A percentile compares a stretch with the other conserved stretches of the same genome.
Conservation (phyloP, 2,113 vertebrate genomes). For the Cheilinus undulatus region DNA sequence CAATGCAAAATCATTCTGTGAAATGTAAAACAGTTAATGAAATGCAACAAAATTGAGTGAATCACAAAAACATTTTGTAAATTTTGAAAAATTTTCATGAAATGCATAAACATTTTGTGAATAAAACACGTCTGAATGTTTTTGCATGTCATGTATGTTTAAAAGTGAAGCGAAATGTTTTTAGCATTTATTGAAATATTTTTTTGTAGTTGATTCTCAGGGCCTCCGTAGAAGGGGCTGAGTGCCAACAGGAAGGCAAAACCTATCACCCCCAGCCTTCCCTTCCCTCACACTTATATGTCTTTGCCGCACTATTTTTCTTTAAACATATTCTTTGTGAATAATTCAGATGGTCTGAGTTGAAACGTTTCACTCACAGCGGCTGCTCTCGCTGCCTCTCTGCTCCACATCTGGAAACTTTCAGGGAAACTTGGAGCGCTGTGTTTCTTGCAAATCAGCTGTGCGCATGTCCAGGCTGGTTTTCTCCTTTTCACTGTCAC, state of each 20-base stretch:
- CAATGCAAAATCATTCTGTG: too few species aligned
- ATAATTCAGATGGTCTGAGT: background rate
- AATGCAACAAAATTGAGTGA: too few species aligned
- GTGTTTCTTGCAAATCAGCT: constrained; percentile 65
- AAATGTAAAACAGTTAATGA: too few species aligned
- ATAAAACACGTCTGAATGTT: too few species aligned
- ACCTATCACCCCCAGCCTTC: background rate
- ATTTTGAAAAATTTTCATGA: too few species aligned
- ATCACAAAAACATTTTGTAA: too few species aligned
- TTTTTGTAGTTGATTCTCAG: too few species aligned
- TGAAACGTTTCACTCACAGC: background rate
- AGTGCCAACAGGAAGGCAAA: background rate
- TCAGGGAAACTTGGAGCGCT: constrained; percentile 59
- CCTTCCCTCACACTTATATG: background rate
- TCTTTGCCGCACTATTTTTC: background rate
- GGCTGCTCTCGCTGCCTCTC: constrained; percentile 2
- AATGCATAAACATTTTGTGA: too few species aligned
- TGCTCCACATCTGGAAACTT: constrained; percentile 77
- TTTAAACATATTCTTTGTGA: background rate
- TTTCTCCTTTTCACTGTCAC: constrained; percentile 16
- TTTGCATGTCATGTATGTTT: too few species aligned
- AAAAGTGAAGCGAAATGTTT: too few species aligned
- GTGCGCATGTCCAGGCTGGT: constrained; percentile 50
- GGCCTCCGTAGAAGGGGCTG: constrained; percentile 56
- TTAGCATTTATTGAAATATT: too few species aligned